A percentile compares a stretch with the other conserved stretches of the same genome.
phyloP scores from a whole-genome alignment of 64 coral and sea anemone species.

The Stichodactyla helianthus region DNA sequence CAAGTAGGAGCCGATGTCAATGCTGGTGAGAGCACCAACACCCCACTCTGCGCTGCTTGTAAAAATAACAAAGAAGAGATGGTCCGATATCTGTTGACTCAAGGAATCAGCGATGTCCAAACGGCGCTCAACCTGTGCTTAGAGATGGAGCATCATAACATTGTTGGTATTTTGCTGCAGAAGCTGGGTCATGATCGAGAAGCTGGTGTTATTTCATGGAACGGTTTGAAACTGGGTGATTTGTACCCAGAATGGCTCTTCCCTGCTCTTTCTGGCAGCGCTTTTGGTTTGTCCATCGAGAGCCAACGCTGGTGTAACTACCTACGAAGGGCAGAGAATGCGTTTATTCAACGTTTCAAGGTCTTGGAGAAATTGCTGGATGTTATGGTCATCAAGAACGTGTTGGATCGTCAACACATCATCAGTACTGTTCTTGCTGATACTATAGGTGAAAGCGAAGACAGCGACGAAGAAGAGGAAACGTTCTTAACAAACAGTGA shows the following conservation, averaged over 20 bases:
- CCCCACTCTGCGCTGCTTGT: slow-evolving; percentile 76
- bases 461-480: not conserved
- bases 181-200: slow-evolving; percentile 88
- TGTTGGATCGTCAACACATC: not conserved
- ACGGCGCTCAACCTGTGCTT: slow-evolving; percentile 72
- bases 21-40: slow-evolving; percentile 68
- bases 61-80: slow-evolving; percentile 74
- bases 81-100: slow-evolving; percentile 77
- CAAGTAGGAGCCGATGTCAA: slow-evolving; percentile 90
- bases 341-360: slow-evolving; percentile 2
- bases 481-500: not conserved
- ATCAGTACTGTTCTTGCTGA: not conserved
- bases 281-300: slow-evolving; percentile 29
- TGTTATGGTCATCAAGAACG: not conserved
- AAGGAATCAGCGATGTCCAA: slow-evolving; percentile 91
- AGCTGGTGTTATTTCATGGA: slow-evolving; percentile 80
- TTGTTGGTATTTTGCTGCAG: slow-evolving; percentile 86
- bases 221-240: slow-evolving; percentile 74
- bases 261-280: slow-evolving; percentile 55
- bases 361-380: slow-evolving; percentile 7
- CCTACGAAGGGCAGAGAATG: slow-evolving; percentile 50
- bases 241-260: slow-evolving; percentile 71
- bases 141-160: slow-evolving; percentile 68
- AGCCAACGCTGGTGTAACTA: slow-evolving; percentile 42
- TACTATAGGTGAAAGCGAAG: not conserved